phyloP scores from a whole-genome alignment of 2,797 vertebrate species.

The Peromyscus attwateri region DNA sequence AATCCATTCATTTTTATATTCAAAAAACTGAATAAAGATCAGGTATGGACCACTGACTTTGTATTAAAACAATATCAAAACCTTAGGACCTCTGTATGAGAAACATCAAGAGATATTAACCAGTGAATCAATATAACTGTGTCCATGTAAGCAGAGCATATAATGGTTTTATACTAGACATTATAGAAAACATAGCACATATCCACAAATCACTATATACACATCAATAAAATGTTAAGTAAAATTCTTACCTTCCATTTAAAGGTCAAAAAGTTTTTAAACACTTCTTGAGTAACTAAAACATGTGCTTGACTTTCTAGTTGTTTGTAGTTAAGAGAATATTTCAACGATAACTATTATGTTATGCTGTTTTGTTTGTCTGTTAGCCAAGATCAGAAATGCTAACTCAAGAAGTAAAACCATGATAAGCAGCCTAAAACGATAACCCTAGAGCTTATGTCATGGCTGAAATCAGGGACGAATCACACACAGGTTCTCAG shows the following conservation, averaged over 20 bases:
- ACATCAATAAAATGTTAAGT: not conserved
- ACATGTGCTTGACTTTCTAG: not conserved
- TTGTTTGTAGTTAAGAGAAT: constrained; percentile 8
- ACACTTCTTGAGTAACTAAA: not conserved
- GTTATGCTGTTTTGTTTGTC: not conserved
- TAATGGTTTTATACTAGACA: not conserved
- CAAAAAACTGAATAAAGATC: constrained; percentile 8
- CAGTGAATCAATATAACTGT: not conserved
- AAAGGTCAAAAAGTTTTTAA: not conserved
- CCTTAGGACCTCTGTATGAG: not conserved
- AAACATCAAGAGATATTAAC: constrained; percentile 27
- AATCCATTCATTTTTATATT: not conserved
- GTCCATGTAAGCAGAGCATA: not conserved
- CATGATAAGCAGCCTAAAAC: not conserved
- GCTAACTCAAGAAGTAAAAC: not conserved
- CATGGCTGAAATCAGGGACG: no score
- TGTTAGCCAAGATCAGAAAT: not conserved
- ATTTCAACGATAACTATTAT: not conserved
- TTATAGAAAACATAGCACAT: not conserved
- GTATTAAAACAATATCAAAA: constrained; percentile 19
- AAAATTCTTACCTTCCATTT: not conserved
- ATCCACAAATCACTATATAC: not conserved
- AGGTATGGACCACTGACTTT: not conserved
- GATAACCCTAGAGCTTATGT: not conserved
- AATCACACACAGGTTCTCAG: not conserved